Evolutionary conservation across 2,113 vertebrate genomes (phyloP), one percentile per base, ranked within the genome.

Genomic region (Hemiprocne comata): DNA sequence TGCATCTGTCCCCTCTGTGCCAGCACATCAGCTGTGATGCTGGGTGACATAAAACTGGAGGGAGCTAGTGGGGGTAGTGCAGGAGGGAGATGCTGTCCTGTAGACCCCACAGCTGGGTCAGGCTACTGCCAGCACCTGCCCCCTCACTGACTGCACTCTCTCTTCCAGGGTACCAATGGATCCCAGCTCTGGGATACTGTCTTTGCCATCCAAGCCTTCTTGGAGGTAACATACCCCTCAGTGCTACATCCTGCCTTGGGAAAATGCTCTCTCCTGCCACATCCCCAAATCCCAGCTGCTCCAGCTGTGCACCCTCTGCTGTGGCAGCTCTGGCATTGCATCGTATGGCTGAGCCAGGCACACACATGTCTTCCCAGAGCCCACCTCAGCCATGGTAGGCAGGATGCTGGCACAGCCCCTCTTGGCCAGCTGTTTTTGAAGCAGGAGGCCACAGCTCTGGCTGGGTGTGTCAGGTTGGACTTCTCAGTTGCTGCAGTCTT

Each of bases 141-240:
- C 40, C 42, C 31, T 93, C 42, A 84, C 44, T 85, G 0, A 17
- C 31, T 57, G 0, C 85, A 89, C 61, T 51, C 50, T 97, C 24
- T 93, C 46, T 75, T 50, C 34, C 53, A 99, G 99, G 99, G 99
- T 20, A 99, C 99, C 90, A 99, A 99, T 1, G 99, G 99, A 78
- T 99, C 99, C 24, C 99, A 99, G 96, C 97, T 99, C 54, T 99
- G 99, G 99, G 99, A 99, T 44, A 99, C 99, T 5, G 97, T 98
- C 4, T 99, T 99, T 92, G 98, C 99, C 19, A 90, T 99, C n/a
- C 99, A 99, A 87, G 99, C 99, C 55, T 98, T 98, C 74, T 94
- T 99, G 38, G 99, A 99, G 99, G 99, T 99, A 97, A 10, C 48
- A 26, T 17, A 60, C 17, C 75, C 31, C 23, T 51, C 65, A 65